These are phyloP conservation scores for Bombus waltoni DNA, from an alignment of 1,140 invertebrate genomes.

Conservation along the genomic window DNA sequence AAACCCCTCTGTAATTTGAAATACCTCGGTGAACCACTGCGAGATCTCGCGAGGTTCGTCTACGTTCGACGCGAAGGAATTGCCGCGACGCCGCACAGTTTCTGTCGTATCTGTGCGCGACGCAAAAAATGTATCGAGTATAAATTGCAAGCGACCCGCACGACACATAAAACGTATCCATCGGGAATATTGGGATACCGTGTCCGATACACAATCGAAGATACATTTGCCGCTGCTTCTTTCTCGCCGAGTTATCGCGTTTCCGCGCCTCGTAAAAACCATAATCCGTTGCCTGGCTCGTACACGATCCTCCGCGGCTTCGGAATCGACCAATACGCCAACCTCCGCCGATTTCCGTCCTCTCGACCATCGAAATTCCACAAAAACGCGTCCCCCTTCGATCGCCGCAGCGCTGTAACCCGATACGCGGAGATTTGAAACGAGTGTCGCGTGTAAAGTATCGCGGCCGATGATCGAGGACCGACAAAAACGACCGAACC, in stretches of 20 bases:
- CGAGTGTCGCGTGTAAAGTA: background rate
- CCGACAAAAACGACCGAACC: background rate
- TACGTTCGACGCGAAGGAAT: background rate
- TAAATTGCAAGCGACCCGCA: background rate
- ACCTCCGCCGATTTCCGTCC: background rate
- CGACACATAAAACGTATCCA: background rate
- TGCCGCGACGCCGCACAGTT: background rate
- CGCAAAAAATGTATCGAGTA: background rate
- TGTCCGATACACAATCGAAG: conserved; percentile 6
- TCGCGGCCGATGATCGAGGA: background rate
- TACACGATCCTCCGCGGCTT: background rate
- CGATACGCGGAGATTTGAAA: too few relatives aligned
- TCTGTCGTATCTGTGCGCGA: background rate
- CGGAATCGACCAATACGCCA: background rate
- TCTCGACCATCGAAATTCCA: background rate
- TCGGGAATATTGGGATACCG: background rate
- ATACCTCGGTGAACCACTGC: rapidly evolving
- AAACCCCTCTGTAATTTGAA: too few relatives aligned
- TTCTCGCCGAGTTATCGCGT: conserved; percentile 25
- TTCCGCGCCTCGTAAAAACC: conserved; percentile 38
- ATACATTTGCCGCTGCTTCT: conserved; percentile 12
- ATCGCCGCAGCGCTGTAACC: background rate
- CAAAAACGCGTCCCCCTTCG: conserved; percentile 20
- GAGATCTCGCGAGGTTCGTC: too few relatives aligned
- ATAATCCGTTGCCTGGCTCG: conserved; percentile 23